Evolutionary conservation across 1,140 invertebrate genomes (phyloP).

Genomic region (Leptinotarsa texana): DNA sequence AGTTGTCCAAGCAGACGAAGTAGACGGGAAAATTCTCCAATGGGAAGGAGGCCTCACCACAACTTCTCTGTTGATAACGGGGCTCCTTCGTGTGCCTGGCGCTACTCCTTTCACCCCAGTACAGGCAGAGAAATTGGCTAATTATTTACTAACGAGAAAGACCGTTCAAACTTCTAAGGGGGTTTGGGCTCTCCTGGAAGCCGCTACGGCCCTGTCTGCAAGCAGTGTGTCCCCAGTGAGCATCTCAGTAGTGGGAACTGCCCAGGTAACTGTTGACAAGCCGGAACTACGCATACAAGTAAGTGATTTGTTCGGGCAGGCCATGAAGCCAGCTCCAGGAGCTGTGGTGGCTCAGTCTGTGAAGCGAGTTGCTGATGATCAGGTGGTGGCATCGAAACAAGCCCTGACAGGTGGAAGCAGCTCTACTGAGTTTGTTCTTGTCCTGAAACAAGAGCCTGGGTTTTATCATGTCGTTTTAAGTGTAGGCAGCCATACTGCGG

Average conservation of each 20-base stretch:
- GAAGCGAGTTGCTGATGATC: conserved; percentile 72
- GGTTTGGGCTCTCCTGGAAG: conserved; percentile 77
- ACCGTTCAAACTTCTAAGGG: conserved; percentile 87
- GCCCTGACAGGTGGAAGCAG: conserved; percentile 58
- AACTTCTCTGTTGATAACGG: conserved; percentile 71
- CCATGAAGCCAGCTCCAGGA: conserved; percentile 65
- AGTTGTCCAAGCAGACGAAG: conserved; percentile 92
- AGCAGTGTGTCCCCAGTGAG: conserved; percentile 58
- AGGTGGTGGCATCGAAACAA: conserved; percentile 73
- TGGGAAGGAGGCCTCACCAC: conserved; percentile 84
- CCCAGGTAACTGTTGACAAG: conserved; percentile 70
- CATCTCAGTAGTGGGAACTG: conserved; percentile 75
- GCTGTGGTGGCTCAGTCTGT: conserved; percentile 77
- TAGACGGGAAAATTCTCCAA: conserved; percentile 84
- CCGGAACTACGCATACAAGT: conserved; percentile 77
- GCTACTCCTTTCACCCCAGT: conserved; percentile 70
- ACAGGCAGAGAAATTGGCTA: conserved; percentile 87
- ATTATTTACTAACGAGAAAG: conserved; percentile 88
- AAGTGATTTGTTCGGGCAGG: conserved; percentile 82
- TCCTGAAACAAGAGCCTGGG: conserved; percentile 81
- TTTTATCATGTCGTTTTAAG: conserved; percentile 81
- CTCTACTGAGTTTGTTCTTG: conserved; percentile 75
- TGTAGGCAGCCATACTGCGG: conserved; percentile 69
- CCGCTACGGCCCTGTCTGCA: conserved; percentile 61
- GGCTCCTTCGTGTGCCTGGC: conserved; percentile 77